Percentiles rank a stretch among this genome's conserved stretches.
These are phyloP conservation scores for Ophioninae sp. DNA, from an alignment of 2,888 invertebrate genomes.

Conservation along the genomic window DNA sequence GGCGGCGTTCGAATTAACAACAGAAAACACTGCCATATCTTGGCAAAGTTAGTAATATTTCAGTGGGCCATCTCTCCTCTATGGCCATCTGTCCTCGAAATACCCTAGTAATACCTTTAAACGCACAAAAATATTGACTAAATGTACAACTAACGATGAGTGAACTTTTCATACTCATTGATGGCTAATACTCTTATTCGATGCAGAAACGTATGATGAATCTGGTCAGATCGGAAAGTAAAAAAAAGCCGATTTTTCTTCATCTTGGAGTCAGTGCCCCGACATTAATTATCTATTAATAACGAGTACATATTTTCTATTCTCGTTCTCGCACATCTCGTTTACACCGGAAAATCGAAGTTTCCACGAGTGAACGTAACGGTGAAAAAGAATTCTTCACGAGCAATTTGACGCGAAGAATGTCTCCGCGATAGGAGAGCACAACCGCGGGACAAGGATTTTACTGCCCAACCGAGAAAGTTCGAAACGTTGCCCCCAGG, in stretches of 20 bases:
- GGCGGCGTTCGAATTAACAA: no score
- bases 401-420: constrained; percentile 69
- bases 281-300: background rate
- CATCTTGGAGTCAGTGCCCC: background rate
- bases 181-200: no score
- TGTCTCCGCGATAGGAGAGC: constrained; percentile 63
- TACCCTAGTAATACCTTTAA: no score
- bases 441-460: constrained; percentile 35
- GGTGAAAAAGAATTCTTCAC: constrained; percentile 63
- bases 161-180: no score
- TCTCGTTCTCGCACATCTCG: background rate
- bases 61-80: no score
- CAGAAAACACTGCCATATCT: no score
- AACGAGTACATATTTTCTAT: background rate
- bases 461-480: constrained; percentile 49
- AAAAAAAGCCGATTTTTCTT: background rate
- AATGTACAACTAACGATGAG: no score
- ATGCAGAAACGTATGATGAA: no score
- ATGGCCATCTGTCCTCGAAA: no score
- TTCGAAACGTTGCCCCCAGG: constrained; percentile 35
- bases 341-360: background rate
- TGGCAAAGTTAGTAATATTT: no score
- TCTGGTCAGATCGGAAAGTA: background rate
- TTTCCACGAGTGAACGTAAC: constrained; percentile 24
- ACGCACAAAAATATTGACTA: no score